phyloP scores from a whole-genome alignment of 2,797 vertebrate genomes.

The Onychomys leucogaster region DNA sequence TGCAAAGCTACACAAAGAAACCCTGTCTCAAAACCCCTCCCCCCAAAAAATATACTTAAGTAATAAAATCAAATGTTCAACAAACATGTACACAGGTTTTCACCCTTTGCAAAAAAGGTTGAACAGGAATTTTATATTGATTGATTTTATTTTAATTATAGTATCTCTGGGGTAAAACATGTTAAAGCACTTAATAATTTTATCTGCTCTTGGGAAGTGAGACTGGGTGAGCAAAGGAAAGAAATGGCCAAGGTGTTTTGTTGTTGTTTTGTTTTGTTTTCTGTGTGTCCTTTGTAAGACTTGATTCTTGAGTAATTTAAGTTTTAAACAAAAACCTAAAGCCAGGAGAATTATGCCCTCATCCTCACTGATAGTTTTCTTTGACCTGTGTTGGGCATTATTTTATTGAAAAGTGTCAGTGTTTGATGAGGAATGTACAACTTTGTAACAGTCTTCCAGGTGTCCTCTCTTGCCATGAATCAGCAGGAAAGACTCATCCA shows the following conservation, averaged over 20 bases:
- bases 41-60: conserved; percentile 40
- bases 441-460: conserved; percentile 65
- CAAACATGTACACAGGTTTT: background rate
- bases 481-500: conserved; percentile 72
- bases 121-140: background rate
- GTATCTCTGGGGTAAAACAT: background rate
- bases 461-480: conserved; percentile 15
- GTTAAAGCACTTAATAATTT: background rate
- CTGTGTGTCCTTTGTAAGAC: background rate
- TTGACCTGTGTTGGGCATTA: background rate
- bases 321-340: conserved; percentile 13
- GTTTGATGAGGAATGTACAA: background rate
- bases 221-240: background rate
- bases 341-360: background rate
- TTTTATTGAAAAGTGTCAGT: background rate
- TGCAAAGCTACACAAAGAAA: too few relatives aligned
- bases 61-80: conserved; percentile 10
- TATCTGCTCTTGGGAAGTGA: background rate
- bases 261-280: background rate
- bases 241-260: background rate
- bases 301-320: conserved; percentile 35
- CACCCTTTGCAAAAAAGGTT: background rate
- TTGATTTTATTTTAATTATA: conserved; percentile 16
- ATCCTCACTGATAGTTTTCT: background rate
- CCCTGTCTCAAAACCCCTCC: too few relatives aligned